A percentile compares a stretch with the other conserved stretches of the same genome.
phyloP scores from a whole-genome alignment of 2,113 vertebrate genomes.

The Chlorodrepanis virens region DNA sequence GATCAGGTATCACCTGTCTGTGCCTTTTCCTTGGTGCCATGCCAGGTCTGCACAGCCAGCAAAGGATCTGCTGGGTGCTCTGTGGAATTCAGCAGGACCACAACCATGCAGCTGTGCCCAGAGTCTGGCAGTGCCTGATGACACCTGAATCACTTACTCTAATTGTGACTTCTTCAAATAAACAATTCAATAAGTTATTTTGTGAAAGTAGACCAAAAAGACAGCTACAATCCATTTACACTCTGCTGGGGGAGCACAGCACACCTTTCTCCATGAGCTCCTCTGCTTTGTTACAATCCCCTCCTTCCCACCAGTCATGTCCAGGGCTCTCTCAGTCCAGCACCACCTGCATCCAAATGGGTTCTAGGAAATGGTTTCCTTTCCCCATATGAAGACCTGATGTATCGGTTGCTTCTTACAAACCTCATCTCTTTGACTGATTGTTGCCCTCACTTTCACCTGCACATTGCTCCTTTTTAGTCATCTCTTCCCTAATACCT shows the following conservation, averaged over 20 bases:
- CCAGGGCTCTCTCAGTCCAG: neutral
- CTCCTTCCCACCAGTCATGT: neutral
- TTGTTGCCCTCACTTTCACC: neutral
- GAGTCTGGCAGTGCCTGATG: neutral
- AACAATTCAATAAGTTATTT: neutral
- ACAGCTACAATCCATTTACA: neutral
- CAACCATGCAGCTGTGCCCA: rapidly evolving
- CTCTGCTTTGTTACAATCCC: neutral
- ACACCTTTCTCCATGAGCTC: neutral
- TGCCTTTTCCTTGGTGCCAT: neutral
- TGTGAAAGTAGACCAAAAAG: neutral
- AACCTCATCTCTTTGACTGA: neutral
- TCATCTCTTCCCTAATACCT: neutral
- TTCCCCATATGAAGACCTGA: neutral
- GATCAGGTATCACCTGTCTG: neutral
- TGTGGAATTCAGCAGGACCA: neutral
- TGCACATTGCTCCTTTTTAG: neutral
- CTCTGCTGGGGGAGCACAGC: neutral
- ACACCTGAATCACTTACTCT: neutral
- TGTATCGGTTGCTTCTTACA: neutral
- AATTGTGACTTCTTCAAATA: neutral
- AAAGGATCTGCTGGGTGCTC: neutral
- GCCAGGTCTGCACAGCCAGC: neutral
- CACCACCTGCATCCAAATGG: neutral
- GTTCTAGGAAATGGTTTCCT: neutral